phyloP scores from a whole-genome alignment of 1,140 invertebrate species.

The Apis laboriosa region DNA sequence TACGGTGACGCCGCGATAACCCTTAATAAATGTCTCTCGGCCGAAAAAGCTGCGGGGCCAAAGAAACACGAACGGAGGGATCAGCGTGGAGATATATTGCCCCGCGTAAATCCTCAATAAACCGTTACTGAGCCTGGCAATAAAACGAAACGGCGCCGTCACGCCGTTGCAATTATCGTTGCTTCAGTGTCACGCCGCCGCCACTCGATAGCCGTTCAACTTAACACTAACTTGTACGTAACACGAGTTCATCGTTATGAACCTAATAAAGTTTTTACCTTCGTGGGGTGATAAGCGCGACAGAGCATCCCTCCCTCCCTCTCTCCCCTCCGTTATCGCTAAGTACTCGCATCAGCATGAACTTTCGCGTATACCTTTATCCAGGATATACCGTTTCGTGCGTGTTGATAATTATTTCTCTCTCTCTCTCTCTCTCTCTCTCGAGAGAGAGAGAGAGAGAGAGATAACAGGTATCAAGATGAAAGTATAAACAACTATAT shows the following conservation, averaged over 20 bases:
- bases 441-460: too few relatives aligned
- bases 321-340: not conserved
- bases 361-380: slow-evolving; percentile 10
- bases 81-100: slow-evolving; percentile 67
- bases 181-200: slow-evolving; percentile 54
- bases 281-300: slow-evolving; percentile 15
- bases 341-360: slow-evolving; percentile 4
- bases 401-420: not conserved
- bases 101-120: slow-evolving; percentile 68
- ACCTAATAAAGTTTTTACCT: slow-evolving; percentile 53
- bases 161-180: slow-evolving; percentile 66
- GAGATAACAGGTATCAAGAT: not conserved
- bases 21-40: slow-evolving; percentile 68
- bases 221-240: slow-evolving; percentile 40
- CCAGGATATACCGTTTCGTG: not conserved
- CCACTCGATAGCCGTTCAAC: slow-evolving; percentile 47
- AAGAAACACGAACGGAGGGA: slow-evolving; percentile 66
- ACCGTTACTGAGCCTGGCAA: slow-evolving; percentile 66
- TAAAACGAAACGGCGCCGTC: slow-evolving; percentile 68
- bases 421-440: too few relatives aligned
- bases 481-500: too few relatives aligned
- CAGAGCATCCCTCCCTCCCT: not conserved
- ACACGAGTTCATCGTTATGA: slow-evolving; percentile 41
- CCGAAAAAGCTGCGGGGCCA: slow-evolving; percentile 66
- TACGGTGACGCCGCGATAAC: slow-evolving; percentile 67